These are phyloP conservation scores for Phengaris alcon DNA, from an alignment of 2,888 invertebrate genomes.

Conservation along the genomic window DNA sequence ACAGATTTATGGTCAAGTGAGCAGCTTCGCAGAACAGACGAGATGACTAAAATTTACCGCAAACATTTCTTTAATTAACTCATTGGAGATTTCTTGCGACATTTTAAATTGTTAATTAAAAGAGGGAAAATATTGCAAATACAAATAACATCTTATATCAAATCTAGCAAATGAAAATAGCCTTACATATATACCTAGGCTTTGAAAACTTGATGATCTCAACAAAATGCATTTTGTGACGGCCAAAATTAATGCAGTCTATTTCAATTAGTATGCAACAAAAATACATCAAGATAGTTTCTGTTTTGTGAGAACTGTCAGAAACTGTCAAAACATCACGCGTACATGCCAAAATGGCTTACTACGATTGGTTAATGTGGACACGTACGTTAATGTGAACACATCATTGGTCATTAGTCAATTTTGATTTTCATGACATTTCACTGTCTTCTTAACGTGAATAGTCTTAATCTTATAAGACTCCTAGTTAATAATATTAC, in stretches of 20 bases:
- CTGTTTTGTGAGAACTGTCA: neutral
- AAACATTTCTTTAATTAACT: neutral
- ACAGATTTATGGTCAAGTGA: conserved; percentile 58
- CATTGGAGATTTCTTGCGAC: neutral
- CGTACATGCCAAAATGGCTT: too few relatives aligned
- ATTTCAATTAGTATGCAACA: neutral
- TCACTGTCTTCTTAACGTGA: too few relatives aligned
- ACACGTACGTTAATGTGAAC: too few relatives aligned
- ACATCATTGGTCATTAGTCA: too few relatives aligned
- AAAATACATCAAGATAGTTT: too few relatives aligned
- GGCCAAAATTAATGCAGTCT: neutral
- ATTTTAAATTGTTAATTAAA: neutral
- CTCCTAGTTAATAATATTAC: too few relatives aligned
- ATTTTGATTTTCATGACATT: too few relatives aligned
- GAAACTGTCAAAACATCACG: too few relatives aligned
- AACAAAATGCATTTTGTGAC: neutral
- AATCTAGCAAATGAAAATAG: neutral
- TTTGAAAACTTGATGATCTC: neutral
- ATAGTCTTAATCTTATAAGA: too few relatives aligned
- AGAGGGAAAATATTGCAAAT: neutral
- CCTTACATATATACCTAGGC: too few relatives aligned
- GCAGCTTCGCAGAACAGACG: conserved; percentile 42
- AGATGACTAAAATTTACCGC: conserved; percentile 18
- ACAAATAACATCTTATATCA: neutral
- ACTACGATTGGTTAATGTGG: too few relatives aligned